Conservation (phyloP, 2,888 invertebrate genomes). For the Ennomos quercinarius region DNA sequence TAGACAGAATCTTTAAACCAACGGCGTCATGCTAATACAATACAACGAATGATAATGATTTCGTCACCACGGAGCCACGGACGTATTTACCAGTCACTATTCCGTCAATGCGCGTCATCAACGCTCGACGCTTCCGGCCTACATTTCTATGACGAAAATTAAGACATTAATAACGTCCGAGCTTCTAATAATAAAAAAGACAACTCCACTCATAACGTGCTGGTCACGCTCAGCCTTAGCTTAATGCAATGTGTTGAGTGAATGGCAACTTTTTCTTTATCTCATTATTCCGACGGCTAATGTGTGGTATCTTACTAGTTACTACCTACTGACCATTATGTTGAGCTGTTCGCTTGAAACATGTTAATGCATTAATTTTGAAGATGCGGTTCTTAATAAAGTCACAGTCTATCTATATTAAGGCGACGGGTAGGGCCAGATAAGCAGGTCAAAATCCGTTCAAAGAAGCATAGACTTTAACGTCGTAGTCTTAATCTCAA, state of each 20-base stretch:
- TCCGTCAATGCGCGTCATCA: constrained; percentile 55
- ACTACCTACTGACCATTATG: constrained; percentile 30
- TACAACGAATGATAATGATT: not conserved
- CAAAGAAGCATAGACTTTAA: no score
- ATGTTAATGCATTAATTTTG: constrained; percentile 69
- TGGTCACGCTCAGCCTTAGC: constrained; percentile 71
- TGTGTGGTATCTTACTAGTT: no score
- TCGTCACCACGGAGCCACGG: not conserved
- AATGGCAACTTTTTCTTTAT: constrained; percentile 61
- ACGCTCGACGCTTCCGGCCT: constrained; percentile 61
- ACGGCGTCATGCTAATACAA: no score
- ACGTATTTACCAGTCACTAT: not conserved
- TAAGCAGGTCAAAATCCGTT: no score
- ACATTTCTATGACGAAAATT: constrained; percentile 71
- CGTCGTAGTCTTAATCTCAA: no score
- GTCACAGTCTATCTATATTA: no score
- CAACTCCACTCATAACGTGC: constrained; percentile 71
- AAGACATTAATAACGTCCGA: constrained; percentile 79
- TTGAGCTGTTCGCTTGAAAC: constrained; percentile 45
- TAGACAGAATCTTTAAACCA: no score
- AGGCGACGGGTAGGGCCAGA: no score
- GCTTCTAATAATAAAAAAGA: constrained; percentile 62
- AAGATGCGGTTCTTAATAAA: constrained; percentile 25
- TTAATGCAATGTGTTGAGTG: constrained; percentile 56
- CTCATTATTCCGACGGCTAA: constrained; percentile 54